A percentile compares a stretch with the other conserved stretches of the same genome.
phyloP scores from a whole-genome alignment of 2,113 vertebrate genomes.

The Condylura cristata region DNA sequence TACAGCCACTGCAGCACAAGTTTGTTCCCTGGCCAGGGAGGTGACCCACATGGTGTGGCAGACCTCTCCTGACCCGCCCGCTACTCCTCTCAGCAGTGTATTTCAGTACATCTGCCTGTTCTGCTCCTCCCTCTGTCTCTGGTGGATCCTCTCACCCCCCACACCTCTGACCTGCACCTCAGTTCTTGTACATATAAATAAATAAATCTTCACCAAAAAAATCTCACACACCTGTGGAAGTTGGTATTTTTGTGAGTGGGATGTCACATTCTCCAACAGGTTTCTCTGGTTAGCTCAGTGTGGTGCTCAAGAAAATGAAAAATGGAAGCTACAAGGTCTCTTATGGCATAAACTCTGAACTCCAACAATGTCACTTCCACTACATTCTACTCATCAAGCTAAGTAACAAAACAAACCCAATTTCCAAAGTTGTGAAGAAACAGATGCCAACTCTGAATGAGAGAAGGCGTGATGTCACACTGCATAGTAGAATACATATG shows the following conservation, averaged over 20 bases:
- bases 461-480: not conserved
- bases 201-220: too few species aligned
- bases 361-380: not conserved
- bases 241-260: not conserved
- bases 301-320: not conserved
- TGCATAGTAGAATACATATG: not conserved
- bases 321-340: not conserved
- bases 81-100: too few species aligned
- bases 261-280: not conserved
- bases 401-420: not conserved
- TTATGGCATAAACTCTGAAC: not conserved
- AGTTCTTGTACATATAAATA: too few species aligned
- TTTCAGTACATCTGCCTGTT: too few species aligned
- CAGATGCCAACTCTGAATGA: not conserved
- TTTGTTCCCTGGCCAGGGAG: too few species aligned
- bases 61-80: too few species aligned
- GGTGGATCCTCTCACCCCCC: too few species aligned
- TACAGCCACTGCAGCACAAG: too few species aligned
- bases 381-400: not conserved
- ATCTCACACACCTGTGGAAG: not conserved
- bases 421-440: not conserved
- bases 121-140: too few species aligned
- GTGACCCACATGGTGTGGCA: too few species aligned
- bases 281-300: not conserved
- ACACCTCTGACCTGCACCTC: too few species aligned